Conservation (phyloP, 2,113 vertebrate genomes). For the Tragulus kanchil region DNA sequence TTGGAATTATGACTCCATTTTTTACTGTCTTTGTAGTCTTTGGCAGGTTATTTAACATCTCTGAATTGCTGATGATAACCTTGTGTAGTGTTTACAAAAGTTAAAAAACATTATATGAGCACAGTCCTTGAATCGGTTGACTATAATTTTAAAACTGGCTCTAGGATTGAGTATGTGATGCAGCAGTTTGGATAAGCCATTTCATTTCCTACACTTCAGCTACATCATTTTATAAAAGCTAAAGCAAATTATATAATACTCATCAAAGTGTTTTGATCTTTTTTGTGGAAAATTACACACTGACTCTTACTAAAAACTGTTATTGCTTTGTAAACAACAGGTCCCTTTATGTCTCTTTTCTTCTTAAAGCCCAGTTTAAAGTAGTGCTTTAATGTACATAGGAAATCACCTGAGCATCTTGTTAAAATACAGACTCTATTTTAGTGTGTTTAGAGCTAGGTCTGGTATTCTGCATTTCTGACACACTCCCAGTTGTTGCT, state of each 20-base stretch:
- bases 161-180: background rate
- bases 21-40: background rate
- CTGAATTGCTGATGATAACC: conserved; percentile 36
- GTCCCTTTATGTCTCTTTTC: background rate
- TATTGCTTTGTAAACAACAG: background rate
- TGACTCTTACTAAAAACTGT: conserved; percentile 8
- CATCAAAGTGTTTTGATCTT: conserved; percentile 5
- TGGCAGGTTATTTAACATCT: conserved; percentile 29
- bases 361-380: conserved; percentile 36
- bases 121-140: conserved; percentile 48
- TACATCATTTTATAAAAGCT: conserved; percentile 2
- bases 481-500: background rate
- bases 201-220: conserved; percentile 29
- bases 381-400: background rate
- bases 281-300: conserved; percentile 41
- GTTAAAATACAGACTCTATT: conserved; percentile 55
- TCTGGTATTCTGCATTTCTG: background rate
- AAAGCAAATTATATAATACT: conserved; percentile 3
- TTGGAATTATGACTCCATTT: background rate
- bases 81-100: background rate
- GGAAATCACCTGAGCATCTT: conserved; percentile 4
- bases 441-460: background rate
- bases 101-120: conserved; percentile 23
- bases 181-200: background rate
- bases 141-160: conserved; percentile 54